Conservation (phyloP, 2,113 vertebrate species). For the Thermophis baileyi region DNA sequence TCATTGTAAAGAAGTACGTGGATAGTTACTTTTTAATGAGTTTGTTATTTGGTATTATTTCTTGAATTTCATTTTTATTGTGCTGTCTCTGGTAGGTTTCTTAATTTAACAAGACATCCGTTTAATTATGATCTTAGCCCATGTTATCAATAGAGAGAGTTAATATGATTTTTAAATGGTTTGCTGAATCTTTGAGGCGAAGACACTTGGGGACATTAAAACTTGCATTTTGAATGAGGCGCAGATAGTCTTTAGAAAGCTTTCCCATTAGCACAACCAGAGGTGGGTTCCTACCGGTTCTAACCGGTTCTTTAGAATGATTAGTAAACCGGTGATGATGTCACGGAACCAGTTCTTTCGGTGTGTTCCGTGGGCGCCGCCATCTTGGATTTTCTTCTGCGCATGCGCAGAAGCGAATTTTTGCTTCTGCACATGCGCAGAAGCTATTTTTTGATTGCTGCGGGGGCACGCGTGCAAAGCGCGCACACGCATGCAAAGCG, state of each 20-base stretch:
- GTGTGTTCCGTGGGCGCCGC: too few species aligned
- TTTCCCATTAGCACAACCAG: background rate
- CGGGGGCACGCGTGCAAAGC: too few species aligned
- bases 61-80: background rate
- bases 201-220: background rate
- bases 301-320: too few species aligned
- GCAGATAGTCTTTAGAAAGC: too few species aligned
- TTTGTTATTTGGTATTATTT: background rate
- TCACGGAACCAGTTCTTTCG: too few species aligned
- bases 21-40: background rate
- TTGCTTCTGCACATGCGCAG: too few species aligned
- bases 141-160: background rate
- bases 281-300: too few species aligned
- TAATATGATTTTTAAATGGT: background rate
- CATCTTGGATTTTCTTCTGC: too few species aligned
- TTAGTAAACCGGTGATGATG: too few species aligned
- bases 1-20: slow-evolving; percentile 77
- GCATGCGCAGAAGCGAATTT: too few species aligned
- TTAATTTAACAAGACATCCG: background rate
- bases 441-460: too few species aligned
- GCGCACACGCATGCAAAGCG: too few species aligned
- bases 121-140: background rate
- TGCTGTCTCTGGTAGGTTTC: background rate
- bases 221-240: background rate
- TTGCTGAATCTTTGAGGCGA: background rate